A percentile compares a stretch with the other conserved stretches of the same genome.
Conservation (phyloP, 2,797 vertebrate genomes). For the Enteromius radiatus region DNA sequence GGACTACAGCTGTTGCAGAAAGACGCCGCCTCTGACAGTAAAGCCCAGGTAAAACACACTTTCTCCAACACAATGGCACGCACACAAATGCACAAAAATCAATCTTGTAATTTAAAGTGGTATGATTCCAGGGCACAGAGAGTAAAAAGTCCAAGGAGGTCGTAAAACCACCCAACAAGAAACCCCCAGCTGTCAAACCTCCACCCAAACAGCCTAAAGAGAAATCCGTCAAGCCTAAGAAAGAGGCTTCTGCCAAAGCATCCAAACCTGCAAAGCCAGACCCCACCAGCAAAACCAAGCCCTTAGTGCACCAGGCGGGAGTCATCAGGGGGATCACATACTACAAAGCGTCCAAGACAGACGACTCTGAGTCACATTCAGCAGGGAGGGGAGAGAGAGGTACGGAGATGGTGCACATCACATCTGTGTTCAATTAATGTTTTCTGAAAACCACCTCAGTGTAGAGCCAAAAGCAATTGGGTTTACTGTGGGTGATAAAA, state of each 20-base stretch:
- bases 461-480: neutral
- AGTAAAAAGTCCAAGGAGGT: constrained; percentile 79
- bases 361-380: constrained; percentile 65
- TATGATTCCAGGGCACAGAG: constrained; percentile 78
- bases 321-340: constrained; percentile 92
- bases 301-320: constrained; percentile 81
- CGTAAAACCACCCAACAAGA: constrained; percentile 80
- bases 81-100: constrained; percentile 8
- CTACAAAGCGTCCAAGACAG: constrained; percentile 87
- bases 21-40: constrained; percentile 81
- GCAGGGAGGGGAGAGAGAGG: constrained; percentile 77
- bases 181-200: constrained; percentile 74
- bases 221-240: constrained; percentile 87
- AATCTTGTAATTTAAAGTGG: neutral
- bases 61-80: constrained; percentile 3
- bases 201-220: constrained; percentile 80
- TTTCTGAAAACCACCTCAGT: constrained; percentile 1
- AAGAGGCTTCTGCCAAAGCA: constrained; percentile 75
- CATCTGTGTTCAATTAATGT: constrained; percentile 31
- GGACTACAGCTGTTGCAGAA: constrained; percentile 94
- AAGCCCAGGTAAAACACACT: constrained; percentile 81
- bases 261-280: constrained; percentile 69
- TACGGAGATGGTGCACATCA: constrained; percentile 17
- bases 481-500: constrained; percentile 4
- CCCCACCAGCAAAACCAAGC: constrained; percentile 83